phyloP scores from a whole-genome alignment of 2,888 invertebrate genomes.

The Macaria notata region DNA sequence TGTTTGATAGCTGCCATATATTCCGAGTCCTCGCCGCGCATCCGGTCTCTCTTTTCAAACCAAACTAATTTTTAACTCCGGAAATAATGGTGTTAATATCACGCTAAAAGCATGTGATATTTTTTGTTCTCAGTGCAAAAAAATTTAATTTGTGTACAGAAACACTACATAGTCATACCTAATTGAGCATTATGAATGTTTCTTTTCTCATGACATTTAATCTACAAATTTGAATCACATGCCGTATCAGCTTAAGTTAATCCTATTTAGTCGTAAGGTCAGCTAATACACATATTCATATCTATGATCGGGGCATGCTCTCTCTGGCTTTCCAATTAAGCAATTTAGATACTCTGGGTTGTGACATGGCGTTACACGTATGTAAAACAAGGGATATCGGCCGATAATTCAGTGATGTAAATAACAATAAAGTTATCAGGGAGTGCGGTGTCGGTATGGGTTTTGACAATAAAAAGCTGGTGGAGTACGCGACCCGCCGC shows the following conservation, averaged over 20 bases:
- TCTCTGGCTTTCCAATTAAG: constrained; percentile 78
- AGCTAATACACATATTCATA: constrained; percentile 59
- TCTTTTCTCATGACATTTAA: too few relatives aligned
- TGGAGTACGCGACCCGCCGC: constrained; percentile 55
- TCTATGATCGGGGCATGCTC: constrained; percentile 59
- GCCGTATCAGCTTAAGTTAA: constrained; percentile 40
- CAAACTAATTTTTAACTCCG: not conserved
- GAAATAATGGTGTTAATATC: too few relatives aligned
- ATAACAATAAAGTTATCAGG: constrained; percentile 81
- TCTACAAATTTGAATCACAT: too few relatives aligned
- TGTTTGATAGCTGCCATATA: constrained; percentile 56
- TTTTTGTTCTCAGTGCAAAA: too few relatives aligned
- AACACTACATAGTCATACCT: too few relatives aligned
- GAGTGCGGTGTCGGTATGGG: constrained; percentile 68
- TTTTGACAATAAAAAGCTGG: constrained; percentile 78
- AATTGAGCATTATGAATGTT: too few relatives aligned
- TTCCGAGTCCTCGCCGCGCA: constrained; percentile 36
- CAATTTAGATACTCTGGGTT: constrained; percentile 76
- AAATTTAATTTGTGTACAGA: too few relatives aligned
- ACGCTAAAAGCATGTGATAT: too few relatives aligned
- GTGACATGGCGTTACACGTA: constrained; percentile 71
- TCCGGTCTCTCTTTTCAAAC: constrained; percentile 29
- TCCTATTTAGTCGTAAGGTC: constrained; percentile 64
- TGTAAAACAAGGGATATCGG: constrained; percentile 79
- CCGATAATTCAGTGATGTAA: constrained; percentile 78